Base-by-base conservation (phyloP, 2,888 invertebrate species). In the Phlogophora meticulosa region DNA sequence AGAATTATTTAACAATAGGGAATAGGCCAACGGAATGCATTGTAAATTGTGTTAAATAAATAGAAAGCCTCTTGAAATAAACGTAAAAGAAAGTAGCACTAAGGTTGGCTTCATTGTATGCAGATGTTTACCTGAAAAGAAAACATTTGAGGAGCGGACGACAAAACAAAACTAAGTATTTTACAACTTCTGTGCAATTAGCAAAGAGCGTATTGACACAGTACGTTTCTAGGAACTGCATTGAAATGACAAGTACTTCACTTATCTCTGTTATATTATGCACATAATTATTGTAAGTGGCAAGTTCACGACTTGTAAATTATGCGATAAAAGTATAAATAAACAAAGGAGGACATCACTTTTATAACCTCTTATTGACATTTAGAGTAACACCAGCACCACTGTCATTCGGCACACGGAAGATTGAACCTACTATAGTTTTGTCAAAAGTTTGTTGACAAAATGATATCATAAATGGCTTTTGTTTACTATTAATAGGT, bases 321-420 rank as follows among this genome's bases (percentile, higher is more conserved):
- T 52, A 65, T 69, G 38, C 40, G 62, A 78, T 78, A 68, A 78
- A 65, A 78, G 34, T 75, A 75, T 67, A 76, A 72, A 73, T 78
- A 81, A 67, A 70, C 58, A 68, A 74, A 71, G 46, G 52, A 63
- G 63, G 51, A 65, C 57, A 55, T 72, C 67, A 65, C 53, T 67
- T 68, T 79, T 68, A 76, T 51, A 64, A 64, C 46, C 60, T 80
- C 46, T 10, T 75, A 40, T 9, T 68, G 59, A 59, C 40, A 62
- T 79, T 61, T 45, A 24, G 4, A 34, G n/a, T 51, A 38, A 43
- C n/a, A 28, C 28, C 28, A n/a, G n/a, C 17, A 46, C 17, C 22
- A 24, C 32, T 59, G 15, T 64, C 45, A 22, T 66, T 38, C n/a
- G 46, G n/a, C 32, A 59, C 11, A 55, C 53, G 49, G 38, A 78